phyloP scores from a whole-genome alignment of 30 jellyfish, hydroid and myxozoan genomes.

The Turritopsis dohrnii region DNA sequence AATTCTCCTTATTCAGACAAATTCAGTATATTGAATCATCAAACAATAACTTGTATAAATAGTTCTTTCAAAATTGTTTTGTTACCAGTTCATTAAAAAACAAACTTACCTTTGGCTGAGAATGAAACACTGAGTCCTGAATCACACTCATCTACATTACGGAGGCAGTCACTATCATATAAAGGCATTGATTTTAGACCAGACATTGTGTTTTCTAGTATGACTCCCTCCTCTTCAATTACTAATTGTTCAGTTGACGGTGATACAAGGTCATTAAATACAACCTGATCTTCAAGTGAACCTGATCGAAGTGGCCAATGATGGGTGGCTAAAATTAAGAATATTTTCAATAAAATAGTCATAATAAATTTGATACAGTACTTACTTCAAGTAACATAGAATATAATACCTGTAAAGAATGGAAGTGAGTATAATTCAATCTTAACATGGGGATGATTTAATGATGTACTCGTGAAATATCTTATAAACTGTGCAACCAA shows the following conservation, averaged over 20 bases:
- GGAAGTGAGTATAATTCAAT: background rate
- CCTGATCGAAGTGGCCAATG: constrained; percentile 4
- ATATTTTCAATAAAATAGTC: background rate
- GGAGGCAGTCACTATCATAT: background rate
- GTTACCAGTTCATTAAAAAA: too few relatives aligned
- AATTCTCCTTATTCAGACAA: too few relatives aligned
- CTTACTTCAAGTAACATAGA: too few relatives aligned
- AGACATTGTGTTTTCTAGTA: background rate
- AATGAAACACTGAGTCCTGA: background rate
- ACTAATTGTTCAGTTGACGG: background rate
- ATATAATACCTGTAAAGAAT: too few relatives aligned
- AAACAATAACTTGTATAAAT: too few relatives aligned
- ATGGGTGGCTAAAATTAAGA: background rate
- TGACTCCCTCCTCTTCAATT: background rate
- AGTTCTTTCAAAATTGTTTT: too few relatives aligned
- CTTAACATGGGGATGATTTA: background rate
- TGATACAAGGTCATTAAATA: background rate
- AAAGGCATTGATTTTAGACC: background rate
- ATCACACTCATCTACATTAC: background rate
- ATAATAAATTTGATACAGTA: too few relatives aligned
- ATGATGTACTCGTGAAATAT: background rate
- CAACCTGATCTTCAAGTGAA: background rate
- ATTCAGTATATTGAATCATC: too few relatives aligned
- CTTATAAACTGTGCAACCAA: background rate
- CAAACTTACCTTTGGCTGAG: background rate